Percentiles rank a stretch among this genome's conserved stretches.
phyloP scores from a whole-genome alignment of 2,113 vertebrate species.

The Otocyon megalotis region DNA sequence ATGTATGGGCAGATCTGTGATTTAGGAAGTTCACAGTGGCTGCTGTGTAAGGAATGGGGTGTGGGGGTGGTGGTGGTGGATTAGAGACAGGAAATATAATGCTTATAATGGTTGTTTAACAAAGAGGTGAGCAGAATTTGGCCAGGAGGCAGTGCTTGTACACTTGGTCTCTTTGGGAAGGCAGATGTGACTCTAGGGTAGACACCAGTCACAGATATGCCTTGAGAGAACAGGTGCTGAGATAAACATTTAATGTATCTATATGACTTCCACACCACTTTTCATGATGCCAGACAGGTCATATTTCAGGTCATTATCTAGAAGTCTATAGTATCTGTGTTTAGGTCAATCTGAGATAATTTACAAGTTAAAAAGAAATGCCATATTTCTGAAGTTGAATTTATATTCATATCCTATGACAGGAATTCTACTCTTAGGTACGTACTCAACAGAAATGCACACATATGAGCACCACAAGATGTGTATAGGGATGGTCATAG shows the following conservation, averaged over 20 bases:
- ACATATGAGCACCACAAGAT: background rate
- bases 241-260: background rate
- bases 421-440: background rate
- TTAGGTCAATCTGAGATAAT: background rate
- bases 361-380: conserved; percentile 17
- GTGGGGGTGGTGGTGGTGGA: background rate
- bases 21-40: background rate
- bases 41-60: background rate
- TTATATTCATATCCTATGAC: background rate
- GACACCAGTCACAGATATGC: background rate
- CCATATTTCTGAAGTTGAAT: background rate
- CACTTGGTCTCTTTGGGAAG: background rate
- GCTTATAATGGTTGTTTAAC: background rate
- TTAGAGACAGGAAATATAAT: background rate
- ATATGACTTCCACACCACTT: background rate
- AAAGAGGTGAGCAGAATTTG: background rate
- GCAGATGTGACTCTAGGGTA: background rate
- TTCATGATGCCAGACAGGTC: background rate
- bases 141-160: background rate
- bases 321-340: background rate
- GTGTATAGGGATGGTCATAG: background rate
- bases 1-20: background rate
- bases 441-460: background rate
- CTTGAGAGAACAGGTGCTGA: background rate
- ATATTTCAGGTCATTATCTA: background rate